Evolutionary conservation across 2,113 vertebrate genomes (phyloP), one percentile per base, ranked within the genome.

Genomic region (Corynorhinus townsendii): DNA sequence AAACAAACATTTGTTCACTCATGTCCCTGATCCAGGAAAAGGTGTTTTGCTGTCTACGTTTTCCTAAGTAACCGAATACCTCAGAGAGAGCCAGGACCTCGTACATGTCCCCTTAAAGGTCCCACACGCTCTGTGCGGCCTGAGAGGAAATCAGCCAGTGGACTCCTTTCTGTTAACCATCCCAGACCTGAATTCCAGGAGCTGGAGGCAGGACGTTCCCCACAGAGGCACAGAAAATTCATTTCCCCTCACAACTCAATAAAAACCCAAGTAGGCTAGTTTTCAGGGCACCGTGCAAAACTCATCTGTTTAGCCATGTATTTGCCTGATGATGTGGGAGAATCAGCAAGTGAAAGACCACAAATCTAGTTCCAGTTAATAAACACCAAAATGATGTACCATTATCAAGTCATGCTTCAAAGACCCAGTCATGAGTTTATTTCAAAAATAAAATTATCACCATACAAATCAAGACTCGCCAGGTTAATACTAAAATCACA

Each of bases 181-280:
- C 73, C 47, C 79, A 93, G 64, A 83, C 87, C 19, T 84, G 75
- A 77, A 93, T 77, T 89, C 71, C 83, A 73, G 59, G 76, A 56
- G 90, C 94, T 72, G 30, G 30, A 81, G 94, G 96, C 96, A 86
- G 88, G 95, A 87, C 83, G 68, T 84, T 96, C 86, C 96, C 93
- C 91, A 94, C 85, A 93, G 95, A 91, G 45, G 93, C 96, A 97
- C 0, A 96, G 86, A 96, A 95, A 96, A 97, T 91, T 91, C 93
- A 97, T 75, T 94, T 96, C 93, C 95, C 97, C 52, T 83, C 89
- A 91, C 54, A 82, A 71, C 77, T 87, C 96, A 93, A 91, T 84
- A 93, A 91, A 93, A 96, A 93, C 40, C 72, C 80, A 93, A 95
- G 81, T 0, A 90, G 89, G 86, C 64, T 43, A 66, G 91, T 47